phyloP scores from a whole-genome alignment of 1,140 invertebrate genomes.

The Drosophila insularis region DNA sequence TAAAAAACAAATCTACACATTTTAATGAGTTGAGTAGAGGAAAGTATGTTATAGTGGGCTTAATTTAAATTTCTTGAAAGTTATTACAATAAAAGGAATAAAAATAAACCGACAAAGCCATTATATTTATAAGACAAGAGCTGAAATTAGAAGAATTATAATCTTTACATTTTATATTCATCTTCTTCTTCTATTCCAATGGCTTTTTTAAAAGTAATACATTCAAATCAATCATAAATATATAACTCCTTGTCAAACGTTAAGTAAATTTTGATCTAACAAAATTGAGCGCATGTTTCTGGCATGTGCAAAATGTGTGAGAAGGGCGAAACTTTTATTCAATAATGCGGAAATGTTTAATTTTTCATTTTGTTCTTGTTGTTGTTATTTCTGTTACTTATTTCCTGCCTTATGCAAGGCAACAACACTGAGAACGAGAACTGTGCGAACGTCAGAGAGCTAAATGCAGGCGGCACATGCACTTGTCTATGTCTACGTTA shows the following conservation, averaged over 20 bases:
- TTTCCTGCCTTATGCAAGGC: slow-evolving; percentile 6
- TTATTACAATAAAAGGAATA: too few relatives aligned
- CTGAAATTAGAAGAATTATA: too few relatives aligned
- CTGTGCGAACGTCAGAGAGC: background rate
- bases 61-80: too few relatives aligned
- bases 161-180: too few relatives aligned
- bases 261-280: background rate
- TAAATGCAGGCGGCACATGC: slow-evolving; percentile 24
- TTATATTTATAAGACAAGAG: too few relatives aligned
- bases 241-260: background rate
- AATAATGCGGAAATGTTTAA: slow-evolving; percentile 13
- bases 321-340: background rate
- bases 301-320: slow-evolving; percentile 13
- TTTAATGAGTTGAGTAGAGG: too few relatives aligned
- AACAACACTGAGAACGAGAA: background rate
- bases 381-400: slow-evolving; percentile 8
- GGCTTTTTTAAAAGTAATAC: too few relatives aligned
- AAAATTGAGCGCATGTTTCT: slow-evolving; percentile 8
- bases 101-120: too few relatives aligned
- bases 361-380: slow-evolving; percentile 1
- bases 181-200: too few relatives aligned
- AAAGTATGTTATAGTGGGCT: too few relatives aligned
- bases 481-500: slow-evolving; percentile 38
- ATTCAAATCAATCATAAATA: background rate
- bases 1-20: too few relatives aligned